These are phyloP conservation scores for Lonchura striata DNA, from an alignment of 2,113 vertebrate genomes.

Conservation along the genomic window DNA sequence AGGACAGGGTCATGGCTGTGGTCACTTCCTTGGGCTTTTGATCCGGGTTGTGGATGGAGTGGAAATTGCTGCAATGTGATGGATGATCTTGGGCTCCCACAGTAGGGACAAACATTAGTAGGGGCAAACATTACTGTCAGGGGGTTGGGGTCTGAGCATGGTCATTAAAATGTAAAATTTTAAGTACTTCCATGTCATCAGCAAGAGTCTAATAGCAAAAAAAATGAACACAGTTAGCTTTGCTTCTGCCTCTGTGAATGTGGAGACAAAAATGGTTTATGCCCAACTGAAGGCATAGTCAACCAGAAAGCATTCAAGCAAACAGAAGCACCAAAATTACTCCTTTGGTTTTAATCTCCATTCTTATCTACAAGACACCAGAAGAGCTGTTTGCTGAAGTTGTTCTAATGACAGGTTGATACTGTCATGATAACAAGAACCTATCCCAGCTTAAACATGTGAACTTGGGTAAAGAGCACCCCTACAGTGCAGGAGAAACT, in stretches of 20 bases:
- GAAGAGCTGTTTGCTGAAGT: not conserved
- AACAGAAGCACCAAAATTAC: not conserved
- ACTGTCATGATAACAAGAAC: not conserved
- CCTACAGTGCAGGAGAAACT: not conserved
- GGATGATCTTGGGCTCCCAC: not conserved
- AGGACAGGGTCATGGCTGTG: not conserved
- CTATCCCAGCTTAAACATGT: not conserved
- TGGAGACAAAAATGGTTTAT: not conserved
- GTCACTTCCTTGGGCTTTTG: not conserved
- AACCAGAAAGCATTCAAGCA: not conserved
- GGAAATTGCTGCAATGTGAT: not conserved
- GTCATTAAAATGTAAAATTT: not conserved
- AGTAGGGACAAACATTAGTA: not conserved
- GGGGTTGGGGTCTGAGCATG: not conserved
- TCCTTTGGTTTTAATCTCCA: not conserved
- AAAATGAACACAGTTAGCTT: not conserved
- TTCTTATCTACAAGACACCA: not conserved
- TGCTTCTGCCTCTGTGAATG: not conserved
- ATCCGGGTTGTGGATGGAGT: not conserved
- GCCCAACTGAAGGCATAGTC: not conserved
- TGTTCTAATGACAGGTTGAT: not conserved
- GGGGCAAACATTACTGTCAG: not conserved
- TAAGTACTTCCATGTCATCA: not conserved
- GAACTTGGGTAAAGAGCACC: fast-evolving
- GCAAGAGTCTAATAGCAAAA: not conserved